A percentile compares a stretch with the other conserved stretches of the same genome.
These are phyloP conservation scores for Lacerta viridis DNA, from an alignment of 2,797 vertebrate genomes.

Conservation along the genomic window DNA sequence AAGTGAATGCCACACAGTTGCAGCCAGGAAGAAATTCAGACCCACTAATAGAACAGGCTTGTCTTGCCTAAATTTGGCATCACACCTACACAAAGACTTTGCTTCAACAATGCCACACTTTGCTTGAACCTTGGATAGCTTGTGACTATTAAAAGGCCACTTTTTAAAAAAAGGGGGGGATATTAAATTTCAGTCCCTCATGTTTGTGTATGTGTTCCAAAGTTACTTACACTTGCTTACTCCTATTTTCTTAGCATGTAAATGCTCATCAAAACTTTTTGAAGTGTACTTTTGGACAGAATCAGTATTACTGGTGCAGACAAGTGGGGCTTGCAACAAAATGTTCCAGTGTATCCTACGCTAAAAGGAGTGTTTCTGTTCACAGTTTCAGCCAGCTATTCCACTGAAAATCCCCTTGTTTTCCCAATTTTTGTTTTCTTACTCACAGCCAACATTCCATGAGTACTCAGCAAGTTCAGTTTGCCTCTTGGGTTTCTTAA, in stretches of 20 bases:
- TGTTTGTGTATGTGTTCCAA: not conserved
- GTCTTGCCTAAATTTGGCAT: slow-evolving; percentile 13
- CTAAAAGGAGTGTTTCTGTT: not conserved
- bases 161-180: not conserved
- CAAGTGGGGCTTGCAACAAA: not conserved
- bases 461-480: not conserved
- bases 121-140: slow-evolving; percentile 8
- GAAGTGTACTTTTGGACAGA: not conserved
- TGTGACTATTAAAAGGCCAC: slow-evolving; percentile 2
- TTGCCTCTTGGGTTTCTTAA: not conserved
- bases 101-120: not conserved
- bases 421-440: not conserved
- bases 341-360: not conserved
- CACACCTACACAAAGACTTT: not conserved
- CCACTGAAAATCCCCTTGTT: not conserved
- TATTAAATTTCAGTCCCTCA: not conserved
- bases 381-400: not conserved
- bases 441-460: not conserved
- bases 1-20: not conserved
- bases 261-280: slow-evolving; percentile 14
- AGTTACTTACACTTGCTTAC: not conserved
- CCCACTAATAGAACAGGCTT: not conserved
- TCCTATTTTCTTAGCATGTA: not conserved
- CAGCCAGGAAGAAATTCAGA: not conserved
- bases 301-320: not conserved